Conservation (phyloP, 1,140 invertebrate genomes). For the Drosophila orosa region DNA sequence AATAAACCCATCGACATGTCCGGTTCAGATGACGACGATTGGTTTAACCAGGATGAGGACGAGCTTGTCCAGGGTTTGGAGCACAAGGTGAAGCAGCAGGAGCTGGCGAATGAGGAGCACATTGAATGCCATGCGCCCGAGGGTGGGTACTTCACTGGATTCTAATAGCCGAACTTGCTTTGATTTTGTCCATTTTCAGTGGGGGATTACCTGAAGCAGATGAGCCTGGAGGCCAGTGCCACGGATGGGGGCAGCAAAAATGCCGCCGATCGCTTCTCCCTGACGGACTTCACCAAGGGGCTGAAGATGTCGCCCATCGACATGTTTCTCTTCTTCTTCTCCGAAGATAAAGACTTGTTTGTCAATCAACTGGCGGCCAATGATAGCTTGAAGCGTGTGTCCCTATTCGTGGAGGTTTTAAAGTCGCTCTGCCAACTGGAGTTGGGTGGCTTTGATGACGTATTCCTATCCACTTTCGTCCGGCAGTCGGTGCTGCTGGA, state of each 20-base stretch:
- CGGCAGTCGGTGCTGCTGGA: constrained; percentile 40
- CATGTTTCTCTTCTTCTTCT: constrained; percentile 72
- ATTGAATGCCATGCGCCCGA: constrained; percentile 14
- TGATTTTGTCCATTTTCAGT: neutral
- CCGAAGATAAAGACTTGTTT: constrained; percentile 71
- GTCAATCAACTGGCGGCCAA: constrained; percentile 48
- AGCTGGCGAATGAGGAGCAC: constrained; percentile 30
- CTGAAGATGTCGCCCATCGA: constrained; percentile 56
- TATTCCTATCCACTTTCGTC: constrained; percentile 44
- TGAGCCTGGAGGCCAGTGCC: constrained; percentile 12
- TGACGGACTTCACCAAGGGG: constrained; percentile 40
- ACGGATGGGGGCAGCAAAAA: neutral
- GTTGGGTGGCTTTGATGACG: constrained; percentile 81
- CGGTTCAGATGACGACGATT: constrained; percentile 72
- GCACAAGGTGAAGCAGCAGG: constrained; percentile 37
- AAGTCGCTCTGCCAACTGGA: constrained; percentile 84
- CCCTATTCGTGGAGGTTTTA: constrained; percentile 80
- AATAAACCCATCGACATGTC: constrained; percentile 38
- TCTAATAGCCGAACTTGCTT: neutral
- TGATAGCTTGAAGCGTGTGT: constrained; percentile 61
- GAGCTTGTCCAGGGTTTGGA: constrained; percentile 55
- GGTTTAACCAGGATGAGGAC: constrained; percentile 77
- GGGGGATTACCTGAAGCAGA: constrained; percentile 19
- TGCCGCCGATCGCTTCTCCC: constrained; percentile 29
- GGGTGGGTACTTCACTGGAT: neutral